A percentile compares a stretch with the other conserved stretches of the same genome.
Evolutionary conservation across 2,888 invertebrate genomes (phyloP).

Genomic region (Meliscaeva auricollis): DNA sequence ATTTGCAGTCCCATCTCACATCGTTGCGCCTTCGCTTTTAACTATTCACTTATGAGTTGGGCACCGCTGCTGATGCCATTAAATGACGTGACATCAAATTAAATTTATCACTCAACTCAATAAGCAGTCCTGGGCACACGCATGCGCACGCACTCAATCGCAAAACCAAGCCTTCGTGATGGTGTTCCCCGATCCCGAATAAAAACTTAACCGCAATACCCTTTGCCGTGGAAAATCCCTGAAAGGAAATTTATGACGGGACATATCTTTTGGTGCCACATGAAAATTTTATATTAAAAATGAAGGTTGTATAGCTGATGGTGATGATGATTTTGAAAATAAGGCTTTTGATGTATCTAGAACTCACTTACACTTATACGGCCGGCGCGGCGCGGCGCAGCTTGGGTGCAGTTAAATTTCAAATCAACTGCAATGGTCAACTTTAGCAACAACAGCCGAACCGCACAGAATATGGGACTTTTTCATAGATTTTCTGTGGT

Average conservation of each 20-base stretch:
- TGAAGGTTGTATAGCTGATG: conserved; percentile 43
- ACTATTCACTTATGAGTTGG: conserved; percentile 74
- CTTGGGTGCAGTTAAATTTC: conserved; percentile 61
- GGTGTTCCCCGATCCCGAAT: too few species aligned
- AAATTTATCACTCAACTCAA: conserved; percentile 73
- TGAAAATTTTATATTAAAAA: conserved; percentile 70
- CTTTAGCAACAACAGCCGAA: not conserved
- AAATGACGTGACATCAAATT: conserved; percentile 73
- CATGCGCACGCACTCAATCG: conserved; percentile 55
- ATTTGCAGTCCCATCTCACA: conserved; percentile 9
- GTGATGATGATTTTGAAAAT: conserved; percentile 55
- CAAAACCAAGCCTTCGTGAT: too few species aligned
- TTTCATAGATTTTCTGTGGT: conserved; percentile 71
- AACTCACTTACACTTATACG: too few species aligned
- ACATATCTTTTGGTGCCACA: conserved; percentile 73
- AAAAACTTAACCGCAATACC: too few species aligned
- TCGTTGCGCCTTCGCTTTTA: conserved; percentile 54
- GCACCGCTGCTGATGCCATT: conserved; percentile 54
- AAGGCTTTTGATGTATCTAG: conserved; percentile 58
- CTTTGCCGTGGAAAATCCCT: conserved; percentile 25
- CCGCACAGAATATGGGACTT: conserved; percentile 34
- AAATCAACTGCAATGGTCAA: conserved; percentile 66
- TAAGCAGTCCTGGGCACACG: conserved; percentile 59
- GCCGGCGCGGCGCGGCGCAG: not conserved
- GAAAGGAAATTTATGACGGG: conserved; percentile 64